A percentile compares a stretch with the other conserved stretches of the same genome.
These are phyloP conservation scores for Philypnodon macrostomus DNA, from an alignment of 2,797 vertebrate species.

Conservation along the genomic window DNA sequence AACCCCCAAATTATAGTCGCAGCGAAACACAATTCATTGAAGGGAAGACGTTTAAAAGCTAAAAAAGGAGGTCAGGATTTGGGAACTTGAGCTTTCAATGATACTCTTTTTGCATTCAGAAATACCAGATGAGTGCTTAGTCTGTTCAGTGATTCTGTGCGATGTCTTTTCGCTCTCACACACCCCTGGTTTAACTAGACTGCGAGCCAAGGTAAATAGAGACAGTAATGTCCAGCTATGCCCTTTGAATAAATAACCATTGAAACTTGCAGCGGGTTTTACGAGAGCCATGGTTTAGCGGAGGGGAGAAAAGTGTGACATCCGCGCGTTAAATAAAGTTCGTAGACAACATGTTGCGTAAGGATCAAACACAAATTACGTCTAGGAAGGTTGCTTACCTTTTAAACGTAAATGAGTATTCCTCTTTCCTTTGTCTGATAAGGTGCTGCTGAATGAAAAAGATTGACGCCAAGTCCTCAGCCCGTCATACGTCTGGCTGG, in stretches of 20 bases:
- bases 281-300: too few species aligned
- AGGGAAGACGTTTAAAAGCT: conserved; percentile 27
- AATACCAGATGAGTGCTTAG: conserved; percentile 28
- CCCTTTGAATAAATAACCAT: conserved; percentile 38
- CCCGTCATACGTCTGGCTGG: conserved; percentile 54
- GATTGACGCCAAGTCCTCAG: conserved; percentile 44
- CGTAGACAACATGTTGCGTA: neutral
- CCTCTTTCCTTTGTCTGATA: conserved; percentile 34
- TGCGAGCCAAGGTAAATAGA: conserved; percentile 61
- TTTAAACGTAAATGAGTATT: conserved; percentile 27
- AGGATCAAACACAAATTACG: conserved; percentile 22
- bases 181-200: conserved; percentile 17
- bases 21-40: conserved; percentile 45
- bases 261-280: conserved; percentile 31
- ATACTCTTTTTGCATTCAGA: conserved; percentile 25
- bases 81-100: conserved; percentile 21
- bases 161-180: conserved; percentile 33
- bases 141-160: conserved; percentile 58
- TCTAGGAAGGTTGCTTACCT: conserved; percentile 57
- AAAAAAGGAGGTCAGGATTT: conserved; percentile 12
- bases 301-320: neutral
- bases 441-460: conserved; percentile 34
- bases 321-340: conserved; percentile 1
- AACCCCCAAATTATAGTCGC: conserved; percentile 53
- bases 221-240: conserved; percentile 42